Evolutionary conservation across 1,140 invertebrate genomes (phyloP).

Genomic region (Holotrichia oblita): DNA sequence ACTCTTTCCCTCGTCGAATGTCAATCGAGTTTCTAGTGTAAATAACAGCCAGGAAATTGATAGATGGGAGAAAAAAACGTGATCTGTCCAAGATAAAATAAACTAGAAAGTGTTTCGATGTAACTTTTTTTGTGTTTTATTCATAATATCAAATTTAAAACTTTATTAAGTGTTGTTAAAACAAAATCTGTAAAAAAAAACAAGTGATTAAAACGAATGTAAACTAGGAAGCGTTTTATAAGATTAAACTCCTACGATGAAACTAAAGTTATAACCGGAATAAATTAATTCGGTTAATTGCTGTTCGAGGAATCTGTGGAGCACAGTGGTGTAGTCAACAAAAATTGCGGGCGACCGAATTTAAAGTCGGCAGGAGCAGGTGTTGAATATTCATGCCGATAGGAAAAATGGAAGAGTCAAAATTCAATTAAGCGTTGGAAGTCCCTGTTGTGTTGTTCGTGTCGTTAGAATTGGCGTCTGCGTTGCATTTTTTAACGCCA

Average conservation of each 20-base stretch:
- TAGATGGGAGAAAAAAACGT: not conserved
- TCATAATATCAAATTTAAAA: not conserved
- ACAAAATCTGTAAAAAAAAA: not conserved
- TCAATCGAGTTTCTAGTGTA: not conserved
- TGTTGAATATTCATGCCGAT: slow-evolving; percentile 29
- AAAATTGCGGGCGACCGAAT: not conserved
- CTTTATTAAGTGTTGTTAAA: not conserved
- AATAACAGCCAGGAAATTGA: not conserved
- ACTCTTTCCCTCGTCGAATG: not conserved
- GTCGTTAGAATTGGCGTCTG: not conserved
- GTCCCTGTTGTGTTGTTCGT: slow-evolving; percentile 17
- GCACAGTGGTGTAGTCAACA: slow-evolving; percentile 2
- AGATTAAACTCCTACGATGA: not conserved
- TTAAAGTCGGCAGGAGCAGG: not conserved
- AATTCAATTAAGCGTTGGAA: slow-evolving; percentile 32
- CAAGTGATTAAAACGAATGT: not conserved
- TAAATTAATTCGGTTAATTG: slow-evolving; percentile 9
- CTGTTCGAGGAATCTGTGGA: not conserved
- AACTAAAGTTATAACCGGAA: not conserved
- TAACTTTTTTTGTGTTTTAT: not conserved
- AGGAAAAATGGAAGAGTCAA: slow-evolving; percentile 33
- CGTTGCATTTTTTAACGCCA: slow-evolving; percentile 8
- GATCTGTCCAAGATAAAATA: not conserved
- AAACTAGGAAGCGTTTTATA: too few relatives aligned
- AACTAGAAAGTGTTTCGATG: not conserved